Base-by-base conservation (phyloP, 2,113 vertebrate genomes). In the Thryonomys swinderianus region DNA sequence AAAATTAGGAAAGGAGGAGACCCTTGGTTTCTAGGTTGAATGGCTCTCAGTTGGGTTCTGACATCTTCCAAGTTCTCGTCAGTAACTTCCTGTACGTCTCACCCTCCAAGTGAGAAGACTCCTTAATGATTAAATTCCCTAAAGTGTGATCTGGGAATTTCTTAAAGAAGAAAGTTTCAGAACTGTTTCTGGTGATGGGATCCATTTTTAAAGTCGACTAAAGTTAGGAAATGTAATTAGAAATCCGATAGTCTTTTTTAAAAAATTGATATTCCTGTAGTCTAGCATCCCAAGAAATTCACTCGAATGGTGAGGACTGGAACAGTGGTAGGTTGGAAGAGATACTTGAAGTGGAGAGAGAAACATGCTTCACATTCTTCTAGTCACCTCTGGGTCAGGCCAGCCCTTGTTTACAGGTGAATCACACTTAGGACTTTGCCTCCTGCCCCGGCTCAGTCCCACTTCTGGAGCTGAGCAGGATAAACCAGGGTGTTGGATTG, bases 401-500 rank as follows among this genome's bases (percentile, higher is more conserved):
- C 55, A 88, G 67, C 66, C 48, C 82, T 91, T 37, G 59, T 91
- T 95, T 10, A 40, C 30, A 27, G 80, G 53, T 95, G 93, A 94
- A 64, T 97, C 95, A 95, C 2, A 6, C 1, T 2, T 30, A 83
- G 78, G 42, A 40, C 55, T 59, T n/a, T 74, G 45, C 80, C 34
- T 76, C 45, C 80, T 80, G 73, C 17, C 64, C 88, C 51, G 51
- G 14, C 61, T n/a, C 57, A 32, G 27, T 9, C 55, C 86, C 57
- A 23, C 42, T 34, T 8, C 23, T 34, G 91, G 81, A 37, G 27
- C 59, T 73, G 57, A 91, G 83, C 79, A 66, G 95, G 94, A 90
- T 96, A 97, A 93, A 88, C 53, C 57, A 37, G 61, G 59, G n/a
- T 96, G 61, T 74, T 88, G 91, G 66, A 79, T 40, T 93, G 92